Evolutionary conservation across 2,888 invertebrate species (phyloP).

Genomic region (Cyaniris semiargus): DNA sequence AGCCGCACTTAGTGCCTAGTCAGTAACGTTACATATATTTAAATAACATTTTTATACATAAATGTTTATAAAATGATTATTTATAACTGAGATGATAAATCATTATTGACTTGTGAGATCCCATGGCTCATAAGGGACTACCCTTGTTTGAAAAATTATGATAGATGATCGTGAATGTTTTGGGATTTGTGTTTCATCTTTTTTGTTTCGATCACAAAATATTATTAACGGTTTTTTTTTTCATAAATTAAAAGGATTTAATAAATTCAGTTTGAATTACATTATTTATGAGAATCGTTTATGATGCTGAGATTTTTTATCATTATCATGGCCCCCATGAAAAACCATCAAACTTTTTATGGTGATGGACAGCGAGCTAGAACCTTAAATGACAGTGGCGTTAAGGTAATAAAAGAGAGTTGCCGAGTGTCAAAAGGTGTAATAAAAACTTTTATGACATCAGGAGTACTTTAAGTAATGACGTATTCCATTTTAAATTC

Average conservation of each 20-base stretch:
- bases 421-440: conserved; percentile 16
- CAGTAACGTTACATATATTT: not conserved
- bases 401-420: conserved; percentile 19
- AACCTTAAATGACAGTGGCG: not conserved
- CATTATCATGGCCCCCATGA: not conserved
- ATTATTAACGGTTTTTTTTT: not conserved
- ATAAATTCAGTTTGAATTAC: too few species aligned
- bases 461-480: conserved; percentile 7
- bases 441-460: conserved; percentile 14
- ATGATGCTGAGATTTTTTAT: not conserved
- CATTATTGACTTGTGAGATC: not conserved
- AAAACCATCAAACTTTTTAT: conserved; percentile 5
- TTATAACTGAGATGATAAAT: not conserved
- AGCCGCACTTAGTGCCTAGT: not conserved
- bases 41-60: not conserved
- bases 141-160: not conserved
- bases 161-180: not conserved
- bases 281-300: not conserved
- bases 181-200: not conserved
- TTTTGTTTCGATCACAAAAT: not conserved
- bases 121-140: not conserved
- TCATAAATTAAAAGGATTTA: too few species aligned
- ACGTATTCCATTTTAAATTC: conserved; percentile 7
- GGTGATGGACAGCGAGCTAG: conserved; percentile 14
- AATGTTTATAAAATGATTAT: too few species aligned